Percentiles rank a stretch among this genome's conserved stretches.
Conservation (phyloP, 1,140 invertebrate genomes). For the Drosophila pachea region DNA sequence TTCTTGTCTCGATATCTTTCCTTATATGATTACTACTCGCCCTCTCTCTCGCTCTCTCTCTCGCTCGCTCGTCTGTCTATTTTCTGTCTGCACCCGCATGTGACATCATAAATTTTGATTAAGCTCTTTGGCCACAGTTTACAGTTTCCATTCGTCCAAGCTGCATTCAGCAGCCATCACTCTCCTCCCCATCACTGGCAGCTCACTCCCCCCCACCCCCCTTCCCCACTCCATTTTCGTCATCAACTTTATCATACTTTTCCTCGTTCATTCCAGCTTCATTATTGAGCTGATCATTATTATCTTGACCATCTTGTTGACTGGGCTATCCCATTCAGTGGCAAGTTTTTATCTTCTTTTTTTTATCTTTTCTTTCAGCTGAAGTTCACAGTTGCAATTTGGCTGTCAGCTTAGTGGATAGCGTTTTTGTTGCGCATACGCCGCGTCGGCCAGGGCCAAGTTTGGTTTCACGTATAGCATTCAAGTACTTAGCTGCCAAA, state of each 20-base stretch:
- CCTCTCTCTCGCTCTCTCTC: background rate
- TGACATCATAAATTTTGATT: conserved; percentile 56
- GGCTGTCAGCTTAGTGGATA: conserved; percentile 39
- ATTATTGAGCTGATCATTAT: conserved; percentile 16
- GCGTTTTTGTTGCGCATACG: conserved; percentile 31
- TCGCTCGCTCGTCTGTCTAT: background rate
- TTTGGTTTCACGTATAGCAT: background rate
- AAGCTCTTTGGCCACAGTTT: conserved; percentile 48
- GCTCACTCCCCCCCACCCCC: too few species aligned
- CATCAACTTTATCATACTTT: background rate
- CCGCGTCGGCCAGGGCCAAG: conserved; percentile 4
- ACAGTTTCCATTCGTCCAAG: conserved; percentile 23
- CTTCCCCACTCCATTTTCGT: background rate
- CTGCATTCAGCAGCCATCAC: conserved; percentile 1
- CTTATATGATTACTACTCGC: conserved; percentile 18
- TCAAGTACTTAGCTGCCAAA: conserved; percentile 18
- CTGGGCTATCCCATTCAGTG: conserved; percentile 31
- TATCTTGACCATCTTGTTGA: conserved; percentile 14
- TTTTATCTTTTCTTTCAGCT: conserved; percentile 1
- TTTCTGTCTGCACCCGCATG: conserved; percentile 49
- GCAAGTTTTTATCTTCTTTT: conserved; percentile 1
- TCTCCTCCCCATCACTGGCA: too few species aligned
- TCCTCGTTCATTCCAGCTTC: conserved; percentile 2
- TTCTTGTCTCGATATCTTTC: background rate
- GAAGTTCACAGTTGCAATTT: conserved; percentile 30